These are phyloP conservation scores for Diglossa cyanea DNA, from an alignment of 2,797 vertebrate genomes.

Conservation along the genomic window DNA sequence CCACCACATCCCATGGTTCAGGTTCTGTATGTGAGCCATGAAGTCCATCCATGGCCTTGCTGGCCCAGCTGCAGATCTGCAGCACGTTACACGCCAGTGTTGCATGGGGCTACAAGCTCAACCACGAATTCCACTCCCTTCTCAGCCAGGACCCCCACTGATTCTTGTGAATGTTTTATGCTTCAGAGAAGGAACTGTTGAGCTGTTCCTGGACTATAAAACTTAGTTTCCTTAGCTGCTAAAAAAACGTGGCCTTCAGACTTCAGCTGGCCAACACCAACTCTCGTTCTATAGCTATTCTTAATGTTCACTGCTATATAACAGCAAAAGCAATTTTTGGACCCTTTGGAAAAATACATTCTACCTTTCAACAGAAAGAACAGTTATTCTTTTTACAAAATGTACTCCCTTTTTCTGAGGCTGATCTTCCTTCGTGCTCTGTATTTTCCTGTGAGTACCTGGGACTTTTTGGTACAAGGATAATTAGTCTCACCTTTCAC, in stretches of 20 bases:
- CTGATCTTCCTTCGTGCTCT: background rate
- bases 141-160: conserved; percentile 12
- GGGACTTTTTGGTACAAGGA: background rate
- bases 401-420: background rate
- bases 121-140: background rate
- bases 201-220: conserved; percentile 32
- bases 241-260: background rate
- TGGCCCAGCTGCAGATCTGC: rapidly evolving
- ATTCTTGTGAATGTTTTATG: conserved; percentile 19
- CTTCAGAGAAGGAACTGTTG: conserved; percentile 28
- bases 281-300: background rate
- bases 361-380: conserved; percentile 16
- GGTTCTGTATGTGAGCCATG: background rate
- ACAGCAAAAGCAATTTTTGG: conserved; percentile 1
- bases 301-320: background rate
- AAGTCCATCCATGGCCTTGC: background rate
- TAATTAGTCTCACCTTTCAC: background rate
- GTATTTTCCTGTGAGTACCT: background rate
- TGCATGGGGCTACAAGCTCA: background rate
- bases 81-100: rapidly evolving
- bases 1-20: background rate
- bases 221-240: conserved; percentile 33
- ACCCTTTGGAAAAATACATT: background rate
- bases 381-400: background rate
- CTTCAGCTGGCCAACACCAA: background rate